These are phyloP conservation scores for Synaphobranchus kaupii DNA, from an alignment of 2,797 vertebrate species.

Conservation along the genomic window DNA sequence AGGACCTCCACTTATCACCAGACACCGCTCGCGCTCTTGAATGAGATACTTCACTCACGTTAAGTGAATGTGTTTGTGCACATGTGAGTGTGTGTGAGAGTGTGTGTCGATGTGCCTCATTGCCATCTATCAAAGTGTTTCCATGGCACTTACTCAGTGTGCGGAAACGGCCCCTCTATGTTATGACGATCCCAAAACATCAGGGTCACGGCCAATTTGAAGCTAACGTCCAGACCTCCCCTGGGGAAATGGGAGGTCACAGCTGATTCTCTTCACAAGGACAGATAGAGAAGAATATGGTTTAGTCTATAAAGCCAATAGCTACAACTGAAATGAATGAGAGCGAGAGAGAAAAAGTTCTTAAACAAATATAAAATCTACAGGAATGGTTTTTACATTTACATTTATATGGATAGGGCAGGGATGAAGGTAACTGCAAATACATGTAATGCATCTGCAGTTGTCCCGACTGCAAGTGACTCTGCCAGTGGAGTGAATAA, in stretches of 20 bases:
- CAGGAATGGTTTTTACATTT: not conserved
- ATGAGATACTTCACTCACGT: not conserved
- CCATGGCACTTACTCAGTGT: not conserved
- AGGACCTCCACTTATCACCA: not conserved
- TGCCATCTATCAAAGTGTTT: not conserved
- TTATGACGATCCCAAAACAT: not conserved
- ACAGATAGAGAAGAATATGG: conserved; percentile 4
- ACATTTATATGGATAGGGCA: not conserved
- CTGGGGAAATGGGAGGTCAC: not conserved
- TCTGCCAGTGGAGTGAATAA: not conserved
- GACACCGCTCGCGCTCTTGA: not conserved
- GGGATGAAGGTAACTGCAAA: no score
- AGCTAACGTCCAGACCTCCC: not conserved
- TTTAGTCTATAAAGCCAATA: not conserved
- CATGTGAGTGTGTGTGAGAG: not conserved
- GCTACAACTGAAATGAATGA: not conserved
- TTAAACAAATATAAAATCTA: not conserved
- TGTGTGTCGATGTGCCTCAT: not conserved
- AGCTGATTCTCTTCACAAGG: conserved; percentile 16
- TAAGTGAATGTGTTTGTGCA: not conserved
- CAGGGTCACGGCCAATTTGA: not conserved
- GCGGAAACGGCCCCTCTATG: not conserved
- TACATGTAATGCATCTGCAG: not conserved
- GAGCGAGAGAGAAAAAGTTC: not conserved
- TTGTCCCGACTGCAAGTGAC: not conserved